These are phyloP conservation scores for Phymatocera aterrima DNA, from an alignment of 2,888 invertebrate species.

Conservation along the genomic window DNA sequence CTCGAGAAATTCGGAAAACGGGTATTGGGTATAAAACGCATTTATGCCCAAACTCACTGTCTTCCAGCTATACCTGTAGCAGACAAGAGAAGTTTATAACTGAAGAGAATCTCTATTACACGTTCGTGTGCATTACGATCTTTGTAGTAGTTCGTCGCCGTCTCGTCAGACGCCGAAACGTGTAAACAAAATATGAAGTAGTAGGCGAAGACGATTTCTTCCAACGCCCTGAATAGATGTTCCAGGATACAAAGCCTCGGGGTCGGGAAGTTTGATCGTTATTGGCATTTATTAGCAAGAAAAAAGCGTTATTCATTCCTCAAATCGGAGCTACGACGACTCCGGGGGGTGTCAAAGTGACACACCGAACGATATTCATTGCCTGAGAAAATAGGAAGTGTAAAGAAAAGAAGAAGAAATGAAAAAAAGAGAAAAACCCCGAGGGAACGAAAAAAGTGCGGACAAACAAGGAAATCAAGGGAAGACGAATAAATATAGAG, in stretches of 20 bases:
- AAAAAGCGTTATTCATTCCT: constrained; percentile 41
- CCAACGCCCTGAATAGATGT: background rate
- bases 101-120: no score
- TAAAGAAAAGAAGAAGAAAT: background rate
- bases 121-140: no score
- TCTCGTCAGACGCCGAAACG: no score
- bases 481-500: background rate
- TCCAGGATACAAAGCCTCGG: background rate
- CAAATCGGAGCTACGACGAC: constrained; percentile 18
- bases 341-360: constrained; percentile 22
- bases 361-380: constrained; percentile 34
- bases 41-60: no score
- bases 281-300: constrained; percentile 39
- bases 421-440: background rate
- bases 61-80: no score
- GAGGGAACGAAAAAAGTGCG: background rate
- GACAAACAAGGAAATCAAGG: background rate
- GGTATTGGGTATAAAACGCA: background rate
- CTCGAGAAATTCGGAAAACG: background rate
- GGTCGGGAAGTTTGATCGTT: background rate
- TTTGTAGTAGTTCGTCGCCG: no score
- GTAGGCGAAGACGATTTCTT: no score
- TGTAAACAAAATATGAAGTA: no score
- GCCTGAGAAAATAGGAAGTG: background rate
- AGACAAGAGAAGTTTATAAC: no score